Evolutionary conservation across 2,797 vertebrate species (phyloP).

Genomic region (Psittacula echo): DNA sequence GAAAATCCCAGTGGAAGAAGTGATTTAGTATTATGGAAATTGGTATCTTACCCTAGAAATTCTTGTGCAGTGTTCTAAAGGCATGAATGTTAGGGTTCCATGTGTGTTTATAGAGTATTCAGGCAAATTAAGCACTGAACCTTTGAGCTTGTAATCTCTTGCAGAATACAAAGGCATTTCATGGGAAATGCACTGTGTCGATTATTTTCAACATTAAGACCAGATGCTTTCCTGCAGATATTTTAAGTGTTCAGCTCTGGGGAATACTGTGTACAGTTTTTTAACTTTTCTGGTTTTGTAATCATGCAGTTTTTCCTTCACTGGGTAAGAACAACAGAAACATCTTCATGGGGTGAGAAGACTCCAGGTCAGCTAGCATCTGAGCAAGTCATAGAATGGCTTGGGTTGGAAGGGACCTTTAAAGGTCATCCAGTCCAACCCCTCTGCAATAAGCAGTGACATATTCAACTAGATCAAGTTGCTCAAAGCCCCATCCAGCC

Average conservation of each 20-base stretch:
- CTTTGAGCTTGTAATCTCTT: not conserved
- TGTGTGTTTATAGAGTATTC: not conserved
- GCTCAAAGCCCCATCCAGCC: not conserved
- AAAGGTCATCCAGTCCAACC: not conserved
- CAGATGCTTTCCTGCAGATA: not conserved
- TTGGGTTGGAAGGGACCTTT: not conserved
- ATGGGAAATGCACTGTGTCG: not conserved
- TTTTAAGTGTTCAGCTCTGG: not conserved
- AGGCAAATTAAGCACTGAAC: not conserved
- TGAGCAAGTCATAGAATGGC: not conserved
- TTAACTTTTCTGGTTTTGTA: not conserved
- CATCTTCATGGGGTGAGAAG: not conserved
- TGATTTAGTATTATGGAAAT: not conserved
- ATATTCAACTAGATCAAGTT: not conserved
- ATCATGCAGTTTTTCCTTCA: not conserved
- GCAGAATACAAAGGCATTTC: not conserved
- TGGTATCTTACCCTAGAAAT: not conserved
- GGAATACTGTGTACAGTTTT: not conserved
- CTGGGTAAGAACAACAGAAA: not conserved
- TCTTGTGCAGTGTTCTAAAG: not conserved
- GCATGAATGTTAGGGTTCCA: not conserved
- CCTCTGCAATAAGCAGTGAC: not conserved
- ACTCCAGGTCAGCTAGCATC: not conserved
- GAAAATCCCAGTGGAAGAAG: not conserved
- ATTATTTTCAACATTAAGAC: not conserved